Evolutionary conservation across 2,888 invertebrate species (phyloP).

Genomic region (Antheraea yamamai): DNA sequence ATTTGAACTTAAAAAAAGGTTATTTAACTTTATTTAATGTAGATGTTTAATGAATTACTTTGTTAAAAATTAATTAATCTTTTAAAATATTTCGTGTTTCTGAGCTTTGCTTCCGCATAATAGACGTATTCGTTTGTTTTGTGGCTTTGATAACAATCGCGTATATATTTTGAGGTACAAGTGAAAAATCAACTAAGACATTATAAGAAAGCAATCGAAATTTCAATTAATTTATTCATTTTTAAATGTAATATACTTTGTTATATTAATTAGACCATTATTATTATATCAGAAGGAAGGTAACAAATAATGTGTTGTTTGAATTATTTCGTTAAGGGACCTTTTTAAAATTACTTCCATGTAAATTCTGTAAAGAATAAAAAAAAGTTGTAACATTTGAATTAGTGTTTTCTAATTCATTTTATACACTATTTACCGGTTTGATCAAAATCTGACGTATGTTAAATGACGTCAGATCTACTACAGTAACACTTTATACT

Average conservation of each 20-base stretch:
- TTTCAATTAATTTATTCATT: neutral
- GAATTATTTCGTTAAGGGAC: neutral
- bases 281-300: neutral
- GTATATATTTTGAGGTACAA: neutral
- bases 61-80: neutral
- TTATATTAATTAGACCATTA: neutral
- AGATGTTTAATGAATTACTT: neutral
- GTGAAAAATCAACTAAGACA: neutral
- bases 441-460: no score
- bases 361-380: neutral
- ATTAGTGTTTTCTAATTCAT: no score
- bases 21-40: neutral
- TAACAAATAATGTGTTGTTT: neutral
- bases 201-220: neutral
- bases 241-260: neutral
- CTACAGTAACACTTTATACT: no score
- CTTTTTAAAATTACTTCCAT: neutral
- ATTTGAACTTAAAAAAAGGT: no score
- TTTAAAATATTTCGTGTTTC: neutral
- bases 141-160: neutral
- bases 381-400: neutral
- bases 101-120: neutral
- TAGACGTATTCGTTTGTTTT: neutral
- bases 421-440: no score
- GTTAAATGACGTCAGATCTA: no score